A percentile compares a stretch with the other conserved stretches of the same genome.
These are phyloP conservation scores for Arnoldichthys spilopterus DNA, from an alignment of 2,797 vertebrate species.

Conservation along the genomic window DNA sequence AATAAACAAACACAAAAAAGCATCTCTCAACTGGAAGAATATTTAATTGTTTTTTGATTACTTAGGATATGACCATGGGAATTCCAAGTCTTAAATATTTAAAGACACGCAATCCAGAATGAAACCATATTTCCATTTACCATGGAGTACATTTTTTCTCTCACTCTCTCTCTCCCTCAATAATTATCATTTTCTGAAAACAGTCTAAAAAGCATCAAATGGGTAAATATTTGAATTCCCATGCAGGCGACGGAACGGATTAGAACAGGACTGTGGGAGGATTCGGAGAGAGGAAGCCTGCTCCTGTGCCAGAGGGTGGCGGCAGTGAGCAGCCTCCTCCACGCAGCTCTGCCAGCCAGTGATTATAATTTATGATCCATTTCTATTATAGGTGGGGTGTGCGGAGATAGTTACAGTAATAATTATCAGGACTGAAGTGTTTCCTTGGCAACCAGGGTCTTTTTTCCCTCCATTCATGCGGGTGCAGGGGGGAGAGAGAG, in stretches of 20 bases:
- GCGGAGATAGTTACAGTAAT: conserved; percentile 97
- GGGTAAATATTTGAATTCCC: conserved; percentile 62
- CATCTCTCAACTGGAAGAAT: conserved; percentile 80
- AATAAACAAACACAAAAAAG: conserved; percentile 82
- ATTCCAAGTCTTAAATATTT: conserved; percentile 86
- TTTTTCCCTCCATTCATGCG: conserved; percentile 62
- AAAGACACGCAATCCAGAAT: conserved; percentile 76
- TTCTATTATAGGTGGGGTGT: conserved; percentile 99
- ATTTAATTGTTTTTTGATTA: conserved; percentile 88
- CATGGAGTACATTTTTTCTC: conserved; percentile 73
- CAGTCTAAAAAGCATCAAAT: conserved; percentile 65
- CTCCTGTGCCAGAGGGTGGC: conserved; percentile 81
- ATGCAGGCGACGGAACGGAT: conserved; percentile 57
- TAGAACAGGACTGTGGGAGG: conserved; percentile 32
- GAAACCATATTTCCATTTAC: conserved; percentile 80
- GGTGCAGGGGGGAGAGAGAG: conserved; percentile 58
- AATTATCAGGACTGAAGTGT: conserved; percentile 97
- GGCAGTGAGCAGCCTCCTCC: conserved; percentile 77
- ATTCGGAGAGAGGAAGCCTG: conserved; percentile 21
- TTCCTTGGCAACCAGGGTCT: conserved; percentile 91
- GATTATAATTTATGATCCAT: conserved; percentile 95
- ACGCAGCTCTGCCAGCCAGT: conserved; percentile 91
- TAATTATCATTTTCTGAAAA: conserved; percentile 73
- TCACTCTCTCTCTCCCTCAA: conserved; percentile 67
- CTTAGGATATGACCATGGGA: conserved; percentile 81